Evolutionary conservation across 2,113 vertebrate species (phyloP).

Genomic region (Oophaga pumilio): DNA sequence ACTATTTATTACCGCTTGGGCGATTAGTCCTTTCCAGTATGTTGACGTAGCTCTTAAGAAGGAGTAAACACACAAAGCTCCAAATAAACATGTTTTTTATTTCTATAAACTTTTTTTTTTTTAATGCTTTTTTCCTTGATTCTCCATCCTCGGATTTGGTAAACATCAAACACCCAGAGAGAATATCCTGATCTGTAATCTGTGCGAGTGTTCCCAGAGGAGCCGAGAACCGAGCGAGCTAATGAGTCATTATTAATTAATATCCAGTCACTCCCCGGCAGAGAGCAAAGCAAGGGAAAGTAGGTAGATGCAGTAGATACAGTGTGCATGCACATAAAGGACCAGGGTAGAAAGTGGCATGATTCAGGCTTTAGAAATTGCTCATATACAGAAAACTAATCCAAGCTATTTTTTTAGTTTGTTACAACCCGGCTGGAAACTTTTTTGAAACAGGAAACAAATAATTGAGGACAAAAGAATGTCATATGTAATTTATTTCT

Average conservation of each 20-base stretch:
- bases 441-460: no score
- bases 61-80: not conserved
- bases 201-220: slow-evolving; percentile 31
- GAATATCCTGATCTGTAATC: slow-evolving; percentile 38
- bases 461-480: no score
- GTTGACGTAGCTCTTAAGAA: not conserved
- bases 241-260: slow-evolving; percentile 42
- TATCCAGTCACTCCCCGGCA: slow-evolving; percentile 1
- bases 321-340: not conserved
- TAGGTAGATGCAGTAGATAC: not conserved
- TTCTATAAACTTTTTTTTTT: no score
- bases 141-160: not conserved
- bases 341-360: no score
- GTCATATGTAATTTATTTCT: no score
- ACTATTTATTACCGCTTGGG: not conserved
- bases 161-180: slow-evolving; percentile 36
- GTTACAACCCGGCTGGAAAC: no score
- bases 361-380: no score
- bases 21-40: not conserved
- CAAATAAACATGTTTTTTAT: slow-evolving; percentile 28
- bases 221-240: not conserved
- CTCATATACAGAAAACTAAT: no score
- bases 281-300: not conserved
- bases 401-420: no score
- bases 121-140: not conserved